Conservation (phyloP, 2,888 invertebrate species). For the Ctena decussata region DNA sequence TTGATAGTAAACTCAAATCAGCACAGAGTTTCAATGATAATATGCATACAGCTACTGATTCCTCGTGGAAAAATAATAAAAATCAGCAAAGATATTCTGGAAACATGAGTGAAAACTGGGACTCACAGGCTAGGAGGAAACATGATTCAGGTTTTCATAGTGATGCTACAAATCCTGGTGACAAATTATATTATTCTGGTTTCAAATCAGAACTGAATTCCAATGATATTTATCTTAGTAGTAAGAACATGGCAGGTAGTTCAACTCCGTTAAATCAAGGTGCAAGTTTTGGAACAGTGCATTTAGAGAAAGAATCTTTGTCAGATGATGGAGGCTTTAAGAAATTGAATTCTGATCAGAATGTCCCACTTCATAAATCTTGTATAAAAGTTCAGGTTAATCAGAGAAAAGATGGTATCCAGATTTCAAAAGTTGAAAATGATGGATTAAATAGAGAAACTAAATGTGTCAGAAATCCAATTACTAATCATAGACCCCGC, state of each 20-base stretch:
- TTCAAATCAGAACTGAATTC: slow-evolving; percentile 30
- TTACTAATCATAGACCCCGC: neutral
- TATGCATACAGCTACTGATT: neutral
- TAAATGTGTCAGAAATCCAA: neutral
- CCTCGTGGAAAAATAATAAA: neutral
- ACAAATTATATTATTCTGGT: slow-evolving; percentile 52
- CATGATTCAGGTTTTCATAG: slow-evolving; percentile 57
- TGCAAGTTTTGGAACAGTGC: neutral
- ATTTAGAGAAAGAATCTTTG: neutral
- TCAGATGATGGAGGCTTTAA: neutral
- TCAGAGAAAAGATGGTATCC: too few relatives aligned
- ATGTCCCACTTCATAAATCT: too few relatives aligned
- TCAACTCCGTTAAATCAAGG: neutral
- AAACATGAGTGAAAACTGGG: neutral
- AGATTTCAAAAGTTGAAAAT: too few relatives aligned
- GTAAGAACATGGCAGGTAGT: neutral
- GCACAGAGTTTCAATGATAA: neutral
- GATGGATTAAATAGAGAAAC: neutral
- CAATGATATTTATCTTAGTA: neutral
- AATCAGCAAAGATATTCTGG: neutral
- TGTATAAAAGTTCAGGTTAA: too few relatives aligned
- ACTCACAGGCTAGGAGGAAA: slow-evolving; percentile 13
- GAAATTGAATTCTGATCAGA: too few relatives aligned
- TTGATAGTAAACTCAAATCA: neutral
- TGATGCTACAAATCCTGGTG: slow-evolving; percentile 44